phyloP scores from a whole-genome alignment of 2,797 vertebrate species.

The Aviceda leuphotes region DNA sequence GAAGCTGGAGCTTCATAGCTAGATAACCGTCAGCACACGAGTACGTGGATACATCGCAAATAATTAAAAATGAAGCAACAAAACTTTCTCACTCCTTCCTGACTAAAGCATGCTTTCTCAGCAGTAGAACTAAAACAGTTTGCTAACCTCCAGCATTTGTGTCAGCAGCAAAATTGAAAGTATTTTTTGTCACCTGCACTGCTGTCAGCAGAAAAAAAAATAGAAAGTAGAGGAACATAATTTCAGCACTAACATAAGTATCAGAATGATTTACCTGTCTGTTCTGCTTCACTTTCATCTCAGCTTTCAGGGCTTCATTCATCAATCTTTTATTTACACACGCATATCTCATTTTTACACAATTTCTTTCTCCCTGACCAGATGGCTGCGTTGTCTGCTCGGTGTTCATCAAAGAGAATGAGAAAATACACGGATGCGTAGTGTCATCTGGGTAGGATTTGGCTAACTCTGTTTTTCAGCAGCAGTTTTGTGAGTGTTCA shows the following conservation, averaged over 20 bases:
- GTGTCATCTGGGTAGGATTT: constrained; percentile 30
- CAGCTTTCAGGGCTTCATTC: constrained; percentile 74
- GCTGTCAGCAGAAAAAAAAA: constrained; percentile 55
- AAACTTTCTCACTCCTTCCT: background rate
- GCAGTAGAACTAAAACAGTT: constrained; percentile 29
- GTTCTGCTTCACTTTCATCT: constrained; percentile 74
- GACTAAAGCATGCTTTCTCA: constrained; percentile 47
- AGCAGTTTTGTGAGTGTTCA: background rate
- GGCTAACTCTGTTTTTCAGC: background rate
- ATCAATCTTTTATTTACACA: constrained; percentile 79
- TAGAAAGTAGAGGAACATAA: constrained; percentile 62
- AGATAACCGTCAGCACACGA: background rate
- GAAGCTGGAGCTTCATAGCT: background rate
- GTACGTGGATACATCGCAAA: background rate
- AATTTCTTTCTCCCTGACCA: constrained; percentile 54
- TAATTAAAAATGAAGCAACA: constrained; percentile 24
- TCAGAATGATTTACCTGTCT: constrained; percentile 78
- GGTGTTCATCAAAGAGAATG: constrained; percentile 60
- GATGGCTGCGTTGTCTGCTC: constrained; percentile 57
- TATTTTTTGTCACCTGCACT: constrained; percentile 71
- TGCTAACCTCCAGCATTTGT: constrained; percentile 53
- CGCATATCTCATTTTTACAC: constrained; percentile 72
- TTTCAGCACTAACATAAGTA: constrained; percentile 77
- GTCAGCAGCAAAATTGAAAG: constrained; percentile 70
- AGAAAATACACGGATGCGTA: background rate